Evolutionary conservation across 2,888 invertebrate genomes (phyloP), one percentile per base, ranked within the genome.

Genomic region (Augiades crinisus): DNA sequence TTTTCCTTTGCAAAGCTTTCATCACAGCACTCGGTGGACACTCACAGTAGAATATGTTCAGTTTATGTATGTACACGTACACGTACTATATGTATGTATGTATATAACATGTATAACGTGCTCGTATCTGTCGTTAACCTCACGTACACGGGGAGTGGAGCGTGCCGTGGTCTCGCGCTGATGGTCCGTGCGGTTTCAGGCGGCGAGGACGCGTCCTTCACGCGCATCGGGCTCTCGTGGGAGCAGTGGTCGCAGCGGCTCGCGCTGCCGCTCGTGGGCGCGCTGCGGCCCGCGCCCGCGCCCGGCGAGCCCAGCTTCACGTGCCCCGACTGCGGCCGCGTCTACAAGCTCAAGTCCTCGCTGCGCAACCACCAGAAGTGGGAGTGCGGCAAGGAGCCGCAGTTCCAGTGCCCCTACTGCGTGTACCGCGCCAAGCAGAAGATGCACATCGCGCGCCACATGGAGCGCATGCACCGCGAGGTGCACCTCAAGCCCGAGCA

Each of bases 321-420:
- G 54, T 95, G 95, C 81, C 93, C 94, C 49, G 95, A 95, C 69
- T 96, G 96, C 83, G 95, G 95, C 56, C 92, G 96, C 62, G 93
- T 95, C 59, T 96, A 96, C 88, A 96, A 96, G 80, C 91, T 96
- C 63, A 96, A 96, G 85, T 95, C 95, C 64, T 96, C 96, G 55
- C 86, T 95, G 68, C 91, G 95, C 57, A 95, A 95, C 79, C 95
- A 95, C 75, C 94, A 95, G 90, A 95, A 95, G 80, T 95, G 95
- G 95, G 95, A 95, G 82, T 95, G 95, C 81, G 95, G 95, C 71
- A 95, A 95, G 78, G 95, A 95, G 80, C 95, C 95, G 13, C 95
- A 95, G 80, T 95, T 95, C 79, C 93, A 94, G 73, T 96, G 96
- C 78, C 94, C 94, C 14, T 94, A 94, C 83, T 95, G 95, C 83